Conservation (phyloP, 1,140 invertebrate genomes). For the Dermatophagoides farinae region DNA sequence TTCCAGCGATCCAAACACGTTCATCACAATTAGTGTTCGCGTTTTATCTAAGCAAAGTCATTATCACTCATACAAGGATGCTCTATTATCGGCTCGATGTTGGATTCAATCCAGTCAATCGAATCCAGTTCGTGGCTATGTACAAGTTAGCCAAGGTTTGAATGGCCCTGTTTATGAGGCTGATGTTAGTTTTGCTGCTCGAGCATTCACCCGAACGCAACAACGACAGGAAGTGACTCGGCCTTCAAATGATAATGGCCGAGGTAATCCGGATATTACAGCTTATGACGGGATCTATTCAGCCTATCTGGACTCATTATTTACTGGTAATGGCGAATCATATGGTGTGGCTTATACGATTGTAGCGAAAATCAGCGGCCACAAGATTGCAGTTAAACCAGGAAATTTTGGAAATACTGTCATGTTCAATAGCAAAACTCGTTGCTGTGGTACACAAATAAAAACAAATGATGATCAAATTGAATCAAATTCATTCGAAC, state of each 20-base stretch:
- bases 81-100: background rate
- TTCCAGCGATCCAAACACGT: background rate
- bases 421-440: background rate
- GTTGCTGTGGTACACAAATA: slow-evolving; percentile 10
- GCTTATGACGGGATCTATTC: slow-evolving; percentile 16
- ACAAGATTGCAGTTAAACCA: background rate
- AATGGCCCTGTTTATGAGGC: background rate
- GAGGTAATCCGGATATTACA: slow-evolving; percentile 16
- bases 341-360: background rate
- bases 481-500: background rate
- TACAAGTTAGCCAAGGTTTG: background rate
- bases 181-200: background rate
- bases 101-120: background rate
- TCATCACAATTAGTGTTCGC: background rate
- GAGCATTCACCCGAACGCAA: background rate
- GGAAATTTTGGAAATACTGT: slow-evolving; percentile 6
- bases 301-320: slow-evolving; percentile 8
- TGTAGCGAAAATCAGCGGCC: background rate
- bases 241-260: slow-evolving; percentile 3
- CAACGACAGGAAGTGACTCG: background rate
- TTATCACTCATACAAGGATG: background rate
- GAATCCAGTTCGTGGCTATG: background rate
- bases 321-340: background rate
- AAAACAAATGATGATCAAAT: background rate
- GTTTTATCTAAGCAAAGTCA: background rate